Conservation (phyloP, 2,113 vertebrate species). For the Nothocercus julius region DNA sequence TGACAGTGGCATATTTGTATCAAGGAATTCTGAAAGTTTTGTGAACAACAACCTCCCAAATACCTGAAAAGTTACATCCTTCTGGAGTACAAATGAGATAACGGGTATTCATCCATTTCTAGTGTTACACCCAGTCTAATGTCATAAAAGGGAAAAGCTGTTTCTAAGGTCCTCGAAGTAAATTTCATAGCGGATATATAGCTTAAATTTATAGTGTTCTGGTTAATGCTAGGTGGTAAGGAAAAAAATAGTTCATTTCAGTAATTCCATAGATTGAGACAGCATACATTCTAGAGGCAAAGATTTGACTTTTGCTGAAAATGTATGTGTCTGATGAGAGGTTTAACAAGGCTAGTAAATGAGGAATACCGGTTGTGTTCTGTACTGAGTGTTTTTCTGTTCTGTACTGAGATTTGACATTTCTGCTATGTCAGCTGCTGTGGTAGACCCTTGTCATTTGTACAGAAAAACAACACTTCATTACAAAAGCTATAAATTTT, state of each 20-base stretch:
- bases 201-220: neutral
- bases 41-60: neutral
- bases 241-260: neutral
- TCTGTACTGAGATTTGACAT: conserved; percentile 26
- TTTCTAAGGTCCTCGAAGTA: neutral
- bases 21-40: neutral
- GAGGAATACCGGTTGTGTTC: neutral
- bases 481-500: conserved; percentile 6
- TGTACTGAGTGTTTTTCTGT: neutral
- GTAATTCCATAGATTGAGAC: neutral
- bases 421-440: conserved; percentile 42
- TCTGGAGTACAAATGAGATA: neutral
- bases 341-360: conserved; percentile 16
- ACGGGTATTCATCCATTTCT: neutral
- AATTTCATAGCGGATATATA: neutral
- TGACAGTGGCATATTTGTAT: neutral
- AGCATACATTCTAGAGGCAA: neutral
- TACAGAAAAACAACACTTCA: neutral
- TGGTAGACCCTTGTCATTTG: neutral
- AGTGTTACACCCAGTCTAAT: neutral
- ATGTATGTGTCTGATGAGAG: neutral
- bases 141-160: neutral
- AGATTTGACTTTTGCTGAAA: neutral
- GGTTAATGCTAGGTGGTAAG: neutral
- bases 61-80: neutral